A percentile compares a stretch with the other conserved stretches of the same genome.
phyloP scores from a whole-genome alignment of 2,888 invertebrate genomes.

The Hirtodrosophila confusa region DNA sequence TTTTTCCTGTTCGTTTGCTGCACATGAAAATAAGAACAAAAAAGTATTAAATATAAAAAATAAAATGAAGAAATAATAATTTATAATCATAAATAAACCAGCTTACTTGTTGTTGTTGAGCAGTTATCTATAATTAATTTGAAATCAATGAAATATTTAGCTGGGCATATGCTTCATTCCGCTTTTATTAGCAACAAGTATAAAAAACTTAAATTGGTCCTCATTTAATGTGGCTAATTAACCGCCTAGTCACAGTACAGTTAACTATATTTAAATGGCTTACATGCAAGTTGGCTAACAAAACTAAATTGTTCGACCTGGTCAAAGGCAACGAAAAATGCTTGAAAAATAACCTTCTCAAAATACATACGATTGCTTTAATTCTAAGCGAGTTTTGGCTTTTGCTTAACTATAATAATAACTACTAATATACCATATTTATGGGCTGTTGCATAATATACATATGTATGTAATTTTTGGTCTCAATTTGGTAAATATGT shows the following conservation, averaged over 20 bases:
- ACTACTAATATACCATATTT: constrained; percentile 10
- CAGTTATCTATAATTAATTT: background rate
- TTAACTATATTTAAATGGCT: constrained; percentile 24
- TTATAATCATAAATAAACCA: background rate
- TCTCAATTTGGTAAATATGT: constrained; percentile 66
- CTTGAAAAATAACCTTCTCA: constrained; percentile 24
- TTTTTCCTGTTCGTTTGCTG: background rate
- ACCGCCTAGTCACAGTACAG: constrained; percentile 2
- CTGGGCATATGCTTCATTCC: constrained; percentile 30
- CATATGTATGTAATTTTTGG: constrained; percentile 67
- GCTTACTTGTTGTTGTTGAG: background rate
- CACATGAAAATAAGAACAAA: constrained; percentile 1
- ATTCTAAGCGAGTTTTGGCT: constrained; percentile 38
- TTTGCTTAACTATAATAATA: constrained; percentile 21
- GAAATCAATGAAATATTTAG: constrained; percentile 4
- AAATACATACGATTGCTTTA: constrained; percentile 32
- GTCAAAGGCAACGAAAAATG: constrained; percentile 30
- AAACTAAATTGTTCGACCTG: background rate
- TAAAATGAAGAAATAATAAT: constrained; percentile 9
- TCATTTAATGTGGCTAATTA: constrained; percentile 7
- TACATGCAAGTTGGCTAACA: constrained; percentile 14
- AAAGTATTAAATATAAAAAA: constrained; percentile 6
- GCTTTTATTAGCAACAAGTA: constrained; percentile 63
- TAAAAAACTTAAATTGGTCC: constrained; percentile 58
- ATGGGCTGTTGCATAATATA: constrained; percentile 15